Evolutionary conservation across 1,140 invertebrate species (phyloP), one percentile per base, ranked within the genome.

Genomic region (Drosophila chauvacae): DNA sequence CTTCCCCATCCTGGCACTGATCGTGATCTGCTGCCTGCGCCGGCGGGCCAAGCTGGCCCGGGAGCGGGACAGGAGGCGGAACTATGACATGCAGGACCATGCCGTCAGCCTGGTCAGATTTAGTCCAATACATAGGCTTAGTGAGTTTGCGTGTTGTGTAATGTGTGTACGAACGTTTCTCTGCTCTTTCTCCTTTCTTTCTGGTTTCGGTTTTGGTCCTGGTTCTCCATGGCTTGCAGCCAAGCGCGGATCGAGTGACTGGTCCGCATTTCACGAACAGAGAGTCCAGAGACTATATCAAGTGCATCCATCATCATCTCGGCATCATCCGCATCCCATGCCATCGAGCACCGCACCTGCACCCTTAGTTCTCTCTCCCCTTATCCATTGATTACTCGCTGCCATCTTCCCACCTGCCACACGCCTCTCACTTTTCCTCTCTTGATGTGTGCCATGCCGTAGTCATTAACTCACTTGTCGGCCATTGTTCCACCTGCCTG

Each of bases 11-110:
- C 92, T 97, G 79, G 97, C 96, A 2, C 93, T 97, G 39, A 94
- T 97, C 65, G 95, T 97, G 55, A 98, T 98, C 91, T 98, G 97
- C 92, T 97, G 96, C 91, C 93, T 98, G 42, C 93, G 96, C 47
- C 94, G 96, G 85, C 93, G 97, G 80, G 97, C 97, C 2, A 97
- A 97, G 93, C 91, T 97, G 75, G 96, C 96, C 2, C 93, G 96
- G 33, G 96, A 96, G 88, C 94, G 96, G 37, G 96, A 96, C 39
- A 94, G 96, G 73, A 94, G 96, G 74, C 94, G 96, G 51, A 96
- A 96, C 84, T 96, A 95, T 80, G 96, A 96, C 90, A 92, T 96
- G 91, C 96, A 96, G 87, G 95, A 96, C 79, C 96, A 96, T 61
- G 96, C 96, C 76, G 94, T 97, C 68, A 96, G 96, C 80, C 94